Evolutionary conservation across 2,797 vertebrate species (phyloP).

Genomic region (Microchirus variegatus): DNA sequence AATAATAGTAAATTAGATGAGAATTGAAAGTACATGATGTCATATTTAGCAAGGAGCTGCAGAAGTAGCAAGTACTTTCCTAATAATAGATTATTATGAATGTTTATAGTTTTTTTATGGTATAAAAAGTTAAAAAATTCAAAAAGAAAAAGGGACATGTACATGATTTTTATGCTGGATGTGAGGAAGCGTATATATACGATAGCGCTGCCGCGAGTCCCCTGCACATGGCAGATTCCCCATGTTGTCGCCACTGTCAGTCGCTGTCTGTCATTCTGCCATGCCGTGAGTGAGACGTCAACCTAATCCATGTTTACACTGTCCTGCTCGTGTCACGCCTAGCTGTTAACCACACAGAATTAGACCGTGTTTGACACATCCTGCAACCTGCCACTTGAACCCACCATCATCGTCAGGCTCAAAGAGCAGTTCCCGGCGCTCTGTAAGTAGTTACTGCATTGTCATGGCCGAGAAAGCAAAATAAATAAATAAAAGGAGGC

Average conservation of each 20-base stretch:
- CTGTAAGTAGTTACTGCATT: conserved; percentile 56
- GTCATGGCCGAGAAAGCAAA: conserved; percentile 63
- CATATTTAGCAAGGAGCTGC: too few relatives aligned
- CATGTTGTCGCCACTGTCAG: conserved; percentile 50
- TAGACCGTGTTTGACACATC: conserved; percentile 77
- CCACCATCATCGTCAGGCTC: conserved; percentile 71
- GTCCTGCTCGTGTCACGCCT: conserved; percentile 75
- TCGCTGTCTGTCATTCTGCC: conserved; percentile 76
- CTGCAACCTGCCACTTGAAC: conserved; percentile 78
- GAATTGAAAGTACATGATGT: too few relatives aligned
- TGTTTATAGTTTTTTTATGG: too few relatives aligned
- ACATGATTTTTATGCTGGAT: not conserved
- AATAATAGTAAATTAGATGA: too few relatives aligned
- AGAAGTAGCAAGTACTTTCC: too few relatives aligned
- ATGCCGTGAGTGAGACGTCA: conserved; percentile 84
- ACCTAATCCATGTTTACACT: conserved; percentile 86
- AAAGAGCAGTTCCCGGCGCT: conserved; percentile 52
- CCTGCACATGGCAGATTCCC: conserved; percentile 3
- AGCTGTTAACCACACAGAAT: conserved; percentile 84
- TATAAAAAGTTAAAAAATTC: not conserved
- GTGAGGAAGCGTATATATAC: not conserved
- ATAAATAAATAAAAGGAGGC: conserved; percentile 69
- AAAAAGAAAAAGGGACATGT: too few relatives aligned
- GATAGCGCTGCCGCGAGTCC: not conserved
- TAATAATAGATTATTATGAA: too few relatives aligned